Evolutionary conservation across 2,797 vertebrate genomes (phyloP).

Genomic region (Neomorphus geoffroyi): DNA sequence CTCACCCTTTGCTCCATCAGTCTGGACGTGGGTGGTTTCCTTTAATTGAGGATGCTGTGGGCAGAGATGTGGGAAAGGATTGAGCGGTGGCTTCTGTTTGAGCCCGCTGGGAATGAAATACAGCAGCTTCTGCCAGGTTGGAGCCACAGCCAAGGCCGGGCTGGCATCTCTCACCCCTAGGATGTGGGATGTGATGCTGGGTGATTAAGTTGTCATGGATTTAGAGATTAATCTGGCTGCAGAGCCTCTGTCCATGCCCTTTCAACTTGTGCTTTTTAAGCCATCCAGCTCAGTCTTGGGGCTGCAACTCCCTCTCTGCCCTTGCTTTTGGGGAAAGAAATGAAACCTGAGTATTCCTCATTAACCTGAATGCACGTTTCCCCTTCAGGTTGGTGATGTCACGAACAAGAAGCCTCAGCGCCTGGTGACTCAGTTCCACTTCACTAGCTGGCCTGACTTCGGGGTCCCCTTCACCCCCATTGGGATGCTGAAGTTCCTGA

Average conservation of each 20-base stretch:
- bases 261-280: not conserved
- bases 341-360: not conserved
- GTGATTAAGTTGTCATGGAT: not conserved
- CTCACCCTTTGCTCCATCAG: not conserved
- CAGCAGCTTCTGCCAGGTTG: not conserved
- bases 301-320: not conserved
- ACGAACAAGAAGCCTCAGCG: slow-evolving; percentile 97
- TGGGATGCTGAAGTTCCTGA: slow-evolving; percentile 98
- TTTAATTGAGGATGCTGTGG: not conserved
- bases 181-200: not conserved
- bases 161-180: not conserved
- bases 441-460: slow-evolving; percentile 99
- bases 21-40: not conserved
- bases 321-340: not conserved
- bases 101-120: not conserved
- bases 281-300: not conserved
- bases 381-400: slow-evolving; percentile 89
- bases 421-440: slow-evolving; percentile 97
- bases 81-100: not conserved
- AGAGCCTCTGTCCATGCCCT: fast-evolving
- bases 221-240: not conserved
- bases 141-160: not conserved
- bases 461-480: slow-evolving; percentile 99
- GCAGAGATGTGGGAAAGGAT: not conserved
- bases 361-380: not conserved